Base-by-base conservation (phyloP, 2,888 invertebrate species). In the Drosophila leonis region DNA sequence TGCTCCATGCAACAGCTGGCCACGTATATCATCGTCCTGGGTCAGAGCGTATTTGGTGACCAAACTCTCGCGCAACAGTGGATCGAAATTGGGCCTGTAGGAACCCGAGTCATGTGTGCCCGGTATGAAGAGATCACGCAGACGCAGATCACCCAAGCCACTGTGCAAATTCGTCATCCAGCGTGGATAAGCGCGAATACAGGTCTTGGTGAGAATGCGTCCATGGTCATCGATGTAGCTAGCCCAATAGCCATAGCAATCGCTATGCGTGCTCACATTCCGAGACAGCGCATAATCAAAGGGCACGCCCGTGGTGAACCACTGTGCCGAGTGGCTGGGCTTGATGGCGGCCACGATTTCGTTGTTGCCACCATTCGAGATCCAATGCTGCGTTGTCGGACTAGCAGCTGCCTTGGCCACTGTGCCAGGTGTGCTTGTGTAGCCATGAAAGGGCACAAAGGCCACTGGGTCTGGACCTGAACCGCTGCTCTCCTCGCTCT, bases 41-140 rank as follows among this genome's bases (percentile, higher is more conserved):
- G 94, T 94, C 10, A 94, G 90, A 4, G 94, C 91, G 65, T 94
- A 94, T 78, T 94, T 94, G 9, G 94, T 93, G 8, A 94, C 91
- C 41, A 94, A 69, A 49, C 90, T 93, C 64, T 93, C 93, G 24
- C 88, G 88, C 15, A 76, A 39, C n/a, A 86, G 64, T 1, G 93
- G 93, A 84, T 92, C 83, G 37, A 93, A 93, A 62, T 91, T 88
- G 5, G 88, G 82, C 3, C 92, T 91, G 84, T 94, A 95, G 12
- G 95, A 94, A 6, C 95, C 96, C 0, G 96, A 95, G 90, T 96
- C 95, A 86, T 96, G 96, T 0, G 96, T 95, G 1, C 96, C 96
- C 1, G 96, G 96, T 80, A 96, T 94, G 73, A 96, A 94, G 6
- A 96, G 87, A 66, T 94, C 93, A 13, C 94, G 92, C 54, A 95